These are phyloP conservation scores for Meloidogyne hapla DNA, from an alignment of 1,140 invertebrate species.

Conservation along the genomic window DNA sequence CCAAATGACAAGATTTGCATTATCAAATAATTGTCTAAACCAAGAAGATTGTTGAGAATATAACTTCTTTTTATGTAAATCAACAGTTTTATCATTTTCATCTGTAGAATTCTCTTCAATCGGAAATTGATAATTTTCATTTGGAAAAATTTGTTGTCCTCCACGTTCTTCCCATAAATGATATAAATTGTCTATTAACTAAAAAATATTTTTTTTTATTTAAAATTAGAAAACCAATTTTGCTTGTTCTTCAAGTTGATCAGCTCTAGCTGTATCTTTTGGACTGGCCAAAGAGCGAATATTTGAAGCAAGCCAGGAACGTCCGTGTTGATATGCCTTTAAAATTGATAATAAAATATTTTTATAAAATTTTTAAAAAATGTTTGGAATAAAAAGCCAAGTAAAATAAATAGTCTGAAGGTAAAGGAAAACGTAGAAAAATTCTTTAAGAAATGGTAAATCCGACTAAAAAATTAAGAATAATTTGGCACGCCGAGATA, in stretches of 20 bases:
- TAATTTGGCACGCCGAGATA: no score
- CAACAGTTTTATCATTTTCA: not conserved
- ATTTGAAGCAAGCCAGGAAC: slow-evolving; percentile 66
- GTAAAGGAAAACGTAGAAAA: no score
- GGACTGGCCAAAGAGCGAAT: slow-evolving; percentile 77
- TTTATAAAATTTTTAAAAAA: no score
- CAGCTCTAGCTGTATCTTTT: slow-evolving; percentile 78
- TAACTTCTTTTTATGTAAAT: not conserved
- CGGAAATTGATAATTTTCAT: not conserved
- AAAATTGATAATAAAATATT: not conserved
- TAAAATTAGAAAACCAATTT: slow-evolving; percentile 70
- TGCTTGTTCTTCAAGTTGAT: slow-evolving; percentile 82
- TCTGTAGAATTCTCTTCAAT: not conserved
- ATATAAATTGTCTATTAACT: slow-evolving; percentile 84
- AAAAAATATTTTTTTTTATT: slow-evolving; percentile 9
- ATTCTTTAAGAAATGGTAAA: no score
- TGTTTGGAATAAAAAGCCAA: no score
- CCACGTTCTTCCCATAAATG: slow-evolving; percentile 78
- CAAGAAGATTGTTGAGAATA: slow-evolving; percentile 58
- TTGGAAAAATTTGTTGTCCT: not conserved
- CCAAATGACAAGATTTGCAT: slow-evolving; percentile 72
- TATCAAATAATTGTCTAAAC: slow-evolving; percentile 73
- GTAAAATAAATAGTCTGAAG: no score
- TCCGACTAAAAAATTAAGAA: no score
- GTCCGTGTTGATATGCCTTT: slow-evolving; percentile 60